Conservation (phyloP, 2,113 vertebrate genomes). For the Hypomesus transpacificus region DNA sequence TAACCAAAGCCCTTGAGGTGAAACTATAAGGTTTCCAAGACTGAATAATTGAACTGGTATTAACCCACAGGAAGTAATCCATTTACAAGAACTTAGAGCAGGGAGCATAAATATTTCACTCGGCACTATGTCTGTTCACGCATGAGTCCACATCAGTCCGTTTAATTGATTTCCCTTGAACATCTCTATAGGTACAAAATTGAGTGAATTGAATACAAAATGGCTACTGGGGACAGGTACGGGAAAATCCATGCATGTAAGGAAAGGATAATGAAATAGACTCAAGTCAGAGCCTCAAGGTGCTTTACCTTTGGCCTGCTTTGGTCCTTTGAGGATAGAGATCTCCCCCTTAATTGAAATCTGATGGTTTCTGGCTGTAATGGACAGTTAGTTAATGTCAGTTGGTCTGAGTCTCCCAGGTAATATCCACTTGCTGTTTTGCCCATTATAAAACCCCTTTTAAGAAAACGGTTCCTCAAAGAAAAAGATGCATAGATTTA, state of each 20-base stretch:
- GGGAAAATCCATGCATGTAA: constrained; percentile 60
- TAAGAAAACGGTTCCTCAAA: too few species aligned
- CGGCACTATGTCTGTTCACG: constrained; percentile 33
- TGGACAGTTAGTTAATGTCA: constrained; percentile 50
- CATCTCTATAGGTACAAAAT: constrained; percentile 44
- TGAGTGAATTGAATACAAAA: constrained; percentile 41
- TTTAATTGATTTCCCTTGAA: constrained; percentile 55
- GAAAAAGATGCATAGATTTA: too few species aligned
- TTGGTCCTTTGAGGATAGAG: constrained; percentile 56
- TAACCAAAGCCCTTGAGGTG: background rate
- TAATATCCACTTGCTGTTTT: background rate
- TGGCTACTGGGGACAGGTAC: constrained; percentile 46
- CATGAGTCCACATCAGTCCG: constrained; percentile 37
- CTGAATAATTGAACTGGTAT: constrained; percentile 4
- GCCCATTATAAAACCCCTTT: background rate
- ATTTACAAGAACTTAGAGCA: constrained; percentile 22
- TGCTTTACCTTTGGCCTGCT: constrained; percentile 35
- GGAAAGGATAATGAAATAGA: constrained; percentile 58
- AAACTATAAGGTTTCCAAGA: background rate
- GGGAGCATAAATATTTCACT: constrained; percentile 35
- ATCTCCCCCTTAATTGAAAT: constrained; percentile 70
- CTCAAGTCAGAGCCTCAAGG: constrained; percentile 48
- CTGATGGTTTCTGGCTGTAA: constrained; percentile 45
- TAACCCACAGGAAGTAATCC: constrained; percentile 19
- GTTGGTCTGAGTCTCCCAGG: background rate